Evolutionary conservation across 2,113 vertebrate genomes (phyloP).

Genomic region (Sus scrofa): T2T-Sscrofa CM000824.6:191444001-191444500

Average conservation of each 20-base stretch:
- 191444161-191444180: not conserved
- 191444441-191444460: not conserved
- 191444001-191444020: slow-evolving; percentile 3
- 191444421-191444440: not conserved
- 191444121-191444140: not conserved
- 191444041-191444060: not conserved
- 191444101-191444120: not conserved
- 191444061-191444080: not conserved
- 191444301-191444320: not conserved
- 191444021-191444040: not conserved
- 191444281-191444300: slow-evolving; percentile 17
- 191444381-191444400: not conserved
- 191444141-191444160: not conserved
- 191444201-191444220: not conserved
- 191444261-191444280: not conserved
- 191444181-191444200: not conserved
- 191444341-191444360: not conserved
- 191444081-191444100: not conserved
- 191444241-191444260: not conserved
- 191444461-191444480: not conserved
- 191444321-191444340: not conserved
- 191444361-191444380: not conserved
- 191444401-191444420: not conserved
- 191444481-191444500: not conserved
- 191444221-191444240: not conserved